Percentiles rank a stretch among this genome's conserved stretches.
Conservation (phyloP, 2,888 invertebrate genomes). For the Trichopoda pennipes region DNA sequence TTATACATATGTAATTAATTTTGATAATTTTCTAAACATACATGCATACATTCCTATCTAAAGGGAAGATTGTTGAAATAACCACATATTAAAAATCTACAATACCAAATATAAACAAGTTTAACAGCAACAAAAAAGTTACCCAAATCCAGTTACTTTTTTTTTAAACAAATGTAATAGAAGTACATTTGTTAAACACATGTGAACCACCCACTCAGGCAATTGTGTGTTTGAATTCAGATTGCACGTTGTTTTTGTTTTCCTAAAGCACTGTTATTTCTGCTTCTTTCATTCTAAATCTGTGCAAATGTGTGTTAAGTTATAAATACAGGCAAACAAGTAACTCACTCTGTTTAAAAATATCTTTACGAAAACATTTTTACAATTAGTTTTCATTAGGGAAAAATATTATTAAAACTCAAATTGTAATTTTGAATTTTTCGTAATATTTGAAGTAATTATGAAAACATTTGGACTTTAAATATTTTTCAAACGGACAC, state of each 20-base stretch:
- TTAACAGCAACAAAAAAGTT: conserved; percentile 6
- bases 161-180: conserved; percentile 14
- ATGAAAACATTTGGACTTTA: not conserved
- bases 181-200: conserved; percentile 6
- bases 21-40: not conserved
- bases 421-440: not conserved
- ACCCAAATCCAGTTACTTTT: not conserved
- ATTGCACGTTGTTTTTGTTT: conserved; percentile 8
- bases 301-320: not conserved
- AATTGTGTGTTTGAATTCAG: not conserved
- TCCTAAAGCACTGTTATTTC: not conserved
- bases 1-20: too few relatives aligned
- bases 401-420: not conserved
- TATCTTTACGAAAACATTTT: not conserved
- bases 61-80: conserved; percentile 18
- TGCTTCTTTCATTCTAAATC: not conserved
- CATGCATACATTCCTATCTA: not conserved
- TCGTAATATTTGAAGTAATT: not conserved
- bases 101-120: conserved; percentile 32
- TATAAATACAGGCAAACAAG: not conserved
- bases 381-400: not conserved
- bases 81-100: conserved; percentile 8
- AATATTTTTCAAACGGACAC: not conserved
- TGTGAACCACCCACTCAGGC: not conserved
- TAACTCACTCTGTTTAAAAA: not conserved